Evolutionary conservation across 2,113 vertebrate species (phyloP).

Genomic region (Dasyornis broadbenti): DNA sequence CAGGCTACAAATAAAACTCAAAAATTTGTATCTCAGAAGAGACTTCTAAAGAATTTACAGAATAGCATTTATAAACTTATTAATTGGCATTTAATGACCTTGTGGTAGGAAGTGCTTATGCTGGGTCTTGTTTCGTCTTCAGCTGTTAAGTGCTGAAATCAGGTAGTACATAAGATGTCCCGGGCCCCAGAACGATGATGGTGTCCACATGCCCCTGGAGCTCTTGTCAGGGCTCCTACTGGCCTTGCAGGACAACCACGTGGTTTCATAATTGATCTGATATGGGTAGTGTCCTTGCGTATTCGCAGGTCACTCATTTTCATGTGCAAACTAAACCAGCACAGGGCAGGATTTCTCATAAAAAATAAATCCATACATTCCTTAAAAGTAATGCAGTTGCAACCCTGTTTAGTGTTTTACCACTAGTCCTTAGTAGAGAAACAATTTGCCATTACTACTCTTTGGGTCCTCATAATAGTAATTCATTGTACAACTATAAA

Average conservation of each 20-base stretch:
- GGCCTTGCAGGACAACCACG: neutral
- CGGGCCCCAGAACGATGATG: fast-evolving
- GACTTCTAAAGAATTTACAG: neutral
- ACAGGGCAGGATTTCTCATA: neutral
- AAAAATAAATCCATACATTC: neutral
- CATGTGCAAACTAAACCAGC: neutral
- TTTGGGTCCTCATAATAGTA: neutral
- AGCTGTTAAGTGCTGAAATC: neutral
- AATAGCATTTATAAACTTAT: neutral
- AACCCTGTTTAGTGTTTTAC: neutral
- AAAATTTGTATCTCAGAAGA: neutral
- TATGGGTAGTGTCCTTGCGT: neutral
- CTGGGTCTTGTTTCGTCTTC: neutral
- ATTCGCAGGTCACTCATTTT: neutral
- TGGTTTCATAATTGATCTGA: neutral
- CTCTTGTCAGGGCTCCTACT: neutral
- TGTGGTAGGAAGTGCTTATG: neutral
- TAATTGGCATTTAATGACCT: neutral
- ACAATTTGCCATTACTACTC: neutral
- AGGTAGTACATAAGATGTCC: neutral
- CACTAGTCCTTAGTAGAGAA: neutral
- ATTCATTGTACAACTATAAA: neutral
- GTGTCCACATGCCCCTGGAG: neutral
- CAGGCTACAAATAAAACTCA: neutral
- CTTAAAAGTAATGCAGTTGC: neutral